Conservation (phyloP, 2,888 invertebrate genomes). For the Aricia artaxerxes region DNA sequence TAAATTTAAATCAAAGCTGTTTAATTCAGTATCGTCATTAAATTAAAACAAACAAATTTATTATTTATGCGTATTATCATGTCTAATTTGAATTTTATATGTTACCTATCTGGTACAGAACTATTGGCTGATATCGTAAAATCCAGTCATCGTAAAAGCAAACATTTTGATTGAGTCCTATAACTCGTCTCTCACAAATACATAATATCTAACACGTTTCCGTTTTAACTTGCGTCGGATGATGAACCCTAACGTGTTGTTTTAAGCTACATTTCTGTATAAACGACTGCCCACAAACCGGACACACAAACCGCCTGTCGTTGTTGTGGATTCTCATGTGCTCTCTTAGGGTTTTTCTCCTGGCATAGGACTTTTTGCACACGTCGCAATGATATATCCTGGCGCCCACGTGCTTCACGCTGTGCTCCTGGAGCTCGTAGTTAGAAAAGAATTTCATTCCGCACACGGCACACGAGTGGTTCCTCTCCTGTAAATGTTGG, state of each 20-base stretch:
- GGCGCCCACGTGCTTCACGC: constrained; percentile 76
- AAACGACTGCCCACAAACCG: constrained; percentile 67
- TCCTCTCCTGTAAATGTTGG: constrained; percentile 71
- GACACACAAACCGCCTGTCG: constrained; percentile 66
- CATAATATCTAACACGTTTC: constrained; percentile 46
- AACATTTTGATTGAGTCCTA: too few species aligned
- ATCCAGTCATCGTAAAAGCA: too few species aligned
- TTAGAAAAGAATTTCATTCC: constrained; percentile 79
- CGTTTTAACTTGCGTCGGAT: constrained; percentile 60
- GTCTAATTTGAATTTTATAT: background rate
- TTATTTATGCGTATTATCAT: background rate
- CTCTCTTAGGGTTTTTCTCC: constrained; percentile 69
- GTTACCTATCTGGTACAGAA: background rate
- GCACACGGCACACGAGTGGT: constrained; percentile 74
- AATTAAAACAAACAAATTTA: background rate
- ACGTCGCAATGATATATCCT: constrained; percentile 78
- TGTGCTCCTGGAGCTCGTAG: constrained; percentile 78
- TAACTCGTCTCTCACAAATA: background rate
- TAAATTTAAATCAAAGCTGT: too few species aligned
- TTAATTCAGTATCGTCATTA: background rate
- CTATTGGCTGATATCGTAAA: background rate
- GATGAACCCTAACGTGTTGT: constrained; percentile 70
- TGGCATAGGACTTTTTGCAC: constrained; percentile 74
- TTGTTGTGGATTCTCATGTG: constrained; percentile 74
- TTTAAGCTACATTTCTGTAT: constrained; percentile 73